Evolutionary conservation across 2,797 vertebrate species (phyloP).

Genomic region (Pseudopleuronectes americanus): DNA sequence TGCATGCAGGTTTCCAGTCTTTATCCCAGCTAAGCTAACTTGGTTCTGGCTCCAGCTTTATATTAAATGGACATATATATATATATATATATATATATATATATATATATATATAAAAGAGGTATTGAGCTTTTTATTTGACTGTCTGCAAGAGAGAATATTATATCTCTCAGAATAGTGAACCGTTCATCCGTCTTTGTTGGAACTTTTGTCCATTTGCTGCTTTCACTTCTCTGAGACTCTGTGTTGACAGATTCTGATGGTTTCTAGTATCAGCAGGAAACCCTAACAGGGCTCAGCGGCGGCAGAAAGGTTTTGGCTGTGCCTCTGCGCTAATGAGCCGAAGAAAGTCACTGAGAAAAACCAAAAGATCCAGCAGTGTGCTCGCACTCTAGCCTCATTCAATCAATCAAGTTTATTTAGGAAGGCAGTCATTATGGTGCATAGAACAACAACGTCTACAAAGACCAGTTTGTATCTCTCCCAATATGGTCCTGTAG

Average conservation of each 20-base stretch:
- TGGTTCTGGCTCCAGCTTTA: not conserved
- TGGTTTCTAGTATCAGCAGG: slow-evolving; percentile 32
- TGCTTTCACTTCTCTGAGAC: slow-evolving; percentile 3
- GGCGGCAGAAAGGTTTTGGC: slow-evolving; percentile 44
- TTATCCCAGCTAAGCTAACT: not conserved
- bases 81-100: too few species aligned
- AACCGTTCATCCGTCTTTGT: too few species aligned
- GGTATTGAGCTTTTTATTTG: not conserved
- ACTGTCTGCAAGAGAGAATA: too few species aligned
- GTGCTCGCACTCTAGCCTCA: slow-evolving; percentile 35
- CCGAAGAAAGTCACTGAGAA: slow-evolving; percentile 46
- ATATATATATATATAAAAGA: too few species aligned
- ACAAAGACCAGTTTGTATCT: not conserved
- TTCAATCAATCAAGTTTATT: slow-evolving; percentile 55
- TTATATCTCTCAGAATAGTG: too few species aligned
- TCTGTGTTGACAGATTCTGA: slow-evolving; percentile 2
- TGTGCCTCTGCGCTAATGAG: slow-evolving; percentile 56
- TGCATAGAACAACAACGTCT: slow-evolving; percentile 14
- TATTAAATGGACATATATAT: too few species aligned
- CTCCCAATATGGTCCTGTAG: slow-evolving; percentile 1
- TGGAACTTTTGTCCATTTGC: too few species aligned
- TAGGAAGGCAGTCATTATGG: slow-evolving; percentile 39
- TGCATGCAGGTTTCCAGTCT: not conserved
- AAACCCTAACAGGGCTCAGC: slow-evolving; percentile 9
- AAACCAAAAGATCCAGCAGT: slow-evolving; percentile 37